Percentiles rank a stretch among this genome's conserved stretches.
These are phyloP conservation scores for Nephrotoma guestfalica DNA, from an alignment of 2,888 invertebrate species.

Conservation along the genomic window DNA sequence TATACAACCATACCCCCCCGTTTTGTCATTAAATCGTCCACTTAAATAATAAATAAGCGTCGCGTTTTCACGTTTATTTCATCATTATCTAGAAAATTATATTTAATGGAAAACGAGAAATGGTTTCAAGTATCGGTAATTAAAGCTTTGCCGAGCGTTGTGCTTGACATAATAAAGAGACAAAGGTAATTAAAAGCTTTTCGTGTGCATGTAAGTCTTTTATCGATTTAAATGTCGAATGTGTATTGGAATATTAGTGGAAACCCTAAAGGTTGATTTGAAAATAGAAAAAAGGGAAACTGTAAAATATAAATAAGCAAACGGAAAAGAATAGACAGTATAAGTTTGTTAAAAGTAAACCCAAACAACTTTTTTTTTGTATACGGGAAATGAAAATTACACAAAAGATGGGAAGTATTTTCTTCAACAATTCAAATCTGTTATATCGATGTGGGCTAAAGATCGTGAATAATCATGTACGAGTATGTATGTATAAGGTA, in stretches of 20 bases:
- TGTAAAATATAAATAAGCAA: not conserved
- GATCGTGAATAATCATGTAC: not conserved
- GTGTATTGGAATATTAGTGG: not conserved
- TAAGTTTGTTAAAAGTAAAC: not conserved
- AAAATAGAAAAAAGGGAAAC: not conserved
- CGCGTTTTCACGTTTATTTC: too few species aligned
- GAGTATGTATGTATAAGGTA: not conserved
- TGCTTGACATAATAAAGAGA: not conserved
- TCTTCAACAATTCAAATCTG: not conserved
- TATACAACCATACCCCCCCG: not conserved
- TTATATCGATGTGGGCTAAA: not conserved
- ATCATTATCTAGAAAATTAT: not conserved
- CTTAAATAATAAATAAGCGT: not conserved
- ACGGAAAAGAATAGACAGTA: not conserved
- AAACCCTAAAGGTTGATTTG: not conserved
- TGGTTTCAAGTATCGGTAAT: not conserved
- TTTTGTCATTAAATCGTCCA: not conserved
- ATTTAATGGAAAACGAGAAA: not conserved
- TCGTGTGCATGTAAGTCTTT: not conserved
- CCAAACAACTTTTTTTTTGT: not conserved
- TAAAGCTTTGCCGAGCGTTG: not conserved
- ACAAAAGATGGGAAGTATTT: not conserved
- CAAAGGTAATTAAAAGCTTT: not conserved
- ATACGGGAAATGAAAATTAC: not conserved
- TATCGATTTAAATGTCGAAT: not conserved